Evolutionary conservation across 2,888 invertebrate genomes (phyloP), one percentile per base, ranked within the genome.

Genomic region (Microctonus aethiopoides): DNA sequence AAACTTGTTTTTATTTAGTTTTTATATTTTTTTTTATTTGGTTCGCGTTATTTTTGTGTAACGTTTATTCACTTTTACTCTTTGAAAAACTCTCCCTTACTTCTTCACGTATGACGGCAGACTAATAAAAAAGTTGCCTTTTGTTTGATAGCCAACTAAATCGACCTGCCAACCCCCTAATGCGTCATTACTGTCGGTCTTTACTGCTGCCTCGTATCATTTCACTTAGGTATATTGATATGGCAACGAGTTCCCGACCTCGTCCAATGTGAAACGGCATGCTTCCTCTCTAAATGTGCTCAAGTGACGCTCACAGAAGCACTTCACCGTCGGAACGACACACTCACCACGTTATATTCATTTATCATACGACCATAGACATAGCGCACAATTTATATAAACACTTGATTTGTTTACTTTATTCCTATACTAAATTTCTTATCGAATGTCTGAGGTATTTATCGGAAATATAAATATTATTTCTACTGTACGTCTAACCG

Each of bases 201-300:
- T 86, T 86, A 86, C 85, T 85, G 81, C 80, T 75, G 81, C 79
- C 86, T 85, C 86, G 85, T 86, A 86, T 86, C 86, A 86, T 86
- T 86, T 86, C 86, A 86, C 86, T 86, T 86, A 86, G 86, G 86
- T 86, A 86, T 86, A 86, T 86, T 86, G 86, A 86, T 86, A 86
- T 86, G 86, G 85, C 86, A 84, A 86, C 85, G 86, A 85, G 86
- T 81, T 86, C 85, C 83, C 82, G 83, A 85, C 85, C 85, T 84
- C 81, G 83, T 80, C 79, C 83, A 84, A 84, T 82, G 80, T 77
- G 71, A 79, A 80, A 81, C 79, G 77, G 78, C 78, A 77, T 75
- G 78, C 81, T 69, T 36, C 51, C 64, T 80, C 81, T 83, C 79
- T 79, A 77, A 84, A 82, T 81, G 81, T 74, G 74, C 70, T 74